Base-by-base conservation (phyloP, 1,140 invertebrate genomes). In the Atopsyche davidsoni region DNA sequence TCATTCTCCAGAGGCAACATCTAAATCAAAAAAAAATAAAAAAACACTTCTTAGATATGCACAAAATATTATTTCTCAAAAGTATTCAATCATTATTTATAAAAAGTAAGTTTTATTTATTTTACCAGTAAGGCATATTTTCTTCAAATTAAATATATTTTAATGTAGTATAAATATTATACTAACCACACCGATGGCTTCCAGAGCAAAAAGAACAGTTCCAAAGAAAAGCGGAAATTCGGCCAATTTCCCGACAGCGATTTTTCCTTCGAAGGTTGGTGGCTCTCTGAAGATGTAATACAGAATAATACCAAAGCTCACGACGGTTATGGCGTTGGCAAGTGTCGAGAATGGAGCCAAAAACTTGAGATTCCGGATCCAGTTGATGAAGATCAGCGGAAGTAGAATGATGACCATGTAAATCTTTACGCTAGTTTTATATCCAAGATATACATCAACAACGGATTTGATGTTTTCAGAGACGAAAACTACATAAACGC, bases 401-500 rank as follows among this genome's bases (percentile, higher is more conserved):
- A 85, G 58, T 0, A 86, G 72, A 2, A 85, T 58, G 25, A 78
- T 72, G 2, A 76, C 52, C 70, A 80, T 79, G 53, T 80, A 77
- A 32, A 76, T 64, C 24, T 70, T 60, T 0, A 77, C 59, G 3
- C 67, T 61, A 1, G 68, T 59, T 14, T 69, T 46, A 1, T 57
- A 32, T 4, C 59, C 60, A 19, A 66, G 69, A 48, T 81, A 75
- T 4, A 75, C 60, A 18, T 75, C 73, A 1, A 73, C 57, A 2
- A 85, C 74, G 56, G 75, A 68, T 45, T 82, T 76, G 4, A 86
- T 69, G 66, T 85, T 92, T 40, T 81, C 79, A 1, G 86, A 79
- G 3, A 92, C 82, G 65, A 92, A 93, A 0, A 92, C 81, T 16
- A 90, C 79, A 69, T 93, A 93, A 0, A 92, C 87, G 69, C 87